A percentile compares a stretch with the other conserved stretches of the same genome.
Evolutionary conservation across 2,113 vertebrate species (phyloP).

Genomic region (Azemiops feae): DNA sequence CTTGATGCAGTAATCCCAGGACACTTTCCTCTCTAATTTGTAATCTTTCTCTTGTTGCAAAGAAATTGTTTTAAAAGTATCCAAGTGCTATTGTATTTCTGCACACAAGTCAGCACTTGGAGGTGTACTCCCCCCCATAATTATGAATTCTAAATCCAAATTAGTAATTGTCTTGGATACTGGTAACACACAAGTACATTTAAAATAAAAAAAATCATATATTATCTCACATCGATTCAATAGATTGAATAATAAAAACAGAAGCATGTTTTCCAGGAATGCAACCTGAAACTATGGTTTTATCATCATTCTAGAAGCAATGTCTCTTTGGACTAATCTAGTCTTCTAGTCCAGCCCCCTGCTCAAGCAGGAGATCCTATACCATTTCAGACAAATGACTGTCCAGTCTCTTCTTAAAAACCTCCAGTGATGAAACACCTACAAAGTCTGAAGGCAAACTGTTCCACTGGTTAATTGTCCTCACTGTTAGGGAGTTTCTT

Average conservation of each 20-base stretch:
- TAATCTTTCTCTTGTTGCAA: conserved; percentile 9
- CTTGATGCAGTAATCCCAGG: conserved; percentile 6
- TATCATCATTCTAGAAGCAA: neutral
- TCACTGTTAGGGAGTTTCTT: too few relatives aligned
- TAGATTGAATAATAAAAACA: neutral
- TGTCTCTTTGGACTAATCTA: neutral
- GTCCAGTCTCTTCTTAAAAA: too few relatives aligned
- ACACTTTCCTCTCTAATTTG: neutral
- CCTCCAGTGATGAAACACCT: too few relatives aligned
- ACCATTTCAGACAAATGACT: too few relatives aligned
- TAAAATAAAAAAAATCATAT: neutral
- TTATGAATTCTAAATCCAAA: neutral
- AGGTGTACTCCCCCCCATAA: neutral
- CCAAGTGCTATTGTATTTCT: neutral
- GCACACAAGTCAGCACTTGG: neutral
- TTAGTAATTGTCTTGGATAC: neutral
- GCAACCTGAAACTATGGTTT: neutral
- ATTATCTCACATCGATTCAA: neutral
- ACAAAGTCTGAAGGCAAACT: too few relatives aligned
- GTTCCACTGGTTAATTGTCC: too few relatives aligned
- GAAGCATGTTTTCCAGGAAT: neutral
- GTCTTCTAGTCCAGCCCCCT: too few relatives aligned
- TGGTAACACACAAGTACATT: neutral
- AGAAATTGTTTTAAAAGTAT: neutral
- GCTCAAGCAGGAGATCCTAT: too few relatives aligned